Conservation (phyloP, 2,888 invertebrate genomes). For the Diaperis boleti region DNA sequence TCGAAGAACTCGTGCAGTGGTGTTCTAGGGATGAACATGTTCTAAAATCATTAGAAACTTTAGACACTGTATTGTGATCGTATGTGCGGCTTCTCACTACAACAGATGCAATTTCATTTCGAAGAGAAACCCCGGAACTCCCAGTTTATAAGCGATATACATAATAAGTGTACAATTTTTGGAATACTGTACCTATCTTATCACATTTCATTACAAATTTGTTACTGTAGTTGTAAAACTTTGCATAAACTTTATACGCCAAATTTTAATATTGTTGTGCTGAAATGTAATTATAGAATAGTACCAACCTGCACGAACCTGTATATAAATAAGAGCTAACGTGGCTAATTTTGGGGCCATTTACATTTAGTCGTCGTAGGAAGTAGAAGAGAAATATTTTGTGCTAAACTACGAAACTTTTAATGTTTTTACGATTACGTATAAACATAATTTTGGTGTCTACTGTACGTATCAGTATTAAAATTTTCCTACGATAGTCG, state of each 20-base stretch:
- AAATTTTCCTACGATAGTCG: constrained; percentile 4
- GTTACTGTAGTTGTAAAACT: constrained; percentile 36
- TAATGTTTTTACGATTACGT: constrained; percentile 26
- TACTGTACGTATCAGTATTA: constrained; percentile 26
- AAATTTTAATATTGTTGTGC: constrained; percentile 39
- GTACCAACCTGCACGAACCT: constrained; percentile 25
- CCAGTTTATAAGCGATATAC: constrained; percentile 10
- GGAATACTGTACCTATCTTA: constrained; percentile 24
- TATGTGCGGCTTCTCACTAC: constrained; percentile 30
- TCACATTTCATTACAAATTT: constrained; percentile 25
- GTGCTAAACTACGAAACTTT: constrained; percentile 34
- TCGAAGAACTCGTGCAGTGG: constrained; percentile 84
- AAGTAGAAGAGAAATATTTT: constrained; percentile 35
- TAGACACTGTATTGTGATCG: constrained; percentile 83
- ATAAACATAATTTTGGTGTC: constrained; percentile 35
- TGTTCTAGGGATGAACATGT: constrained; percentile 80
- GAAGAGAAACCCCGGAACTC: constrained; percentile 11
- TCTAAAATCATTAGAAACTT: constrained; percentile 76
- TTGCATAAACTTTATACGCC: constrained; percentile 39
- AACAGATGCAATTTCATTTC: constrained; percentile 5
- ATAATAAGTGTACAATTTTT: constrained; percentile 26
- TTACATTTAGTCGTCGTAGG: constrained; percentile 36
- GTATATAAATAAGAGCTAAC: constrained; percentile 40
- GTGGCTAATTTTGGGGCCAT: constrained; percentile 44
- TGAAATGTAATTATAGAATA: constrained; percentile 32